These are phyloP conservation scores for Tenrec ecaudatus DNA, from an alignment of 2,113 vertebrate species.

Conservation along the genomic window DNA sequence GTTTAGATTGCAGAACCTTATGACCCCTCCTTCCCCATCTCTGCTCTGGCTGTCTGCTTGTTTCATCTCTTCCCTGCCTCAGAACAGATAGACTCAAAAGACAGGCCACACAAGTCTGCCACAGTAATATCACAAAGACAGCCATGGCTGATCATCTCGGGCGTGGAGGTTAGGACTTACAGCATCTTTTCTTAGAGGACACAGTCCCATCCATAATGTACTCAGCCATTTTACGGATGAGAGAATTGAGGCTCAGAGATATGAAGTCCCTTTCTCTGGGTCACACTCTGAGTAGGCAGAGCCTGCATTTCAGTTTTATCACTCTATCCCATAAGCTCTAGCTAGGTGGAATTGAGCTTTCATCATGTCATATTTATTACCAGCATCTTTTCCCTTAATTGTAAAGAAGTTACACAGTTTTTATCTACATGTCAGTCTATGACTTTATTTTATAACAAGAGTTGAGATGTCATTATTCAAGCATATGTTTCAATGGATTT, in stretches of 20 bases:
- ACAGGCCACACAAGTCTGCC: not conserved
- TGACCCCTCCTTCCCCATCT: not conserved
- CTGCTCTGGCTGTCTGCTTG: not conserved
- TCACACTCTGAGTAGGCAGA: not conserved
- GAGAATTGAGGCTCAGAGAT: not conserved
- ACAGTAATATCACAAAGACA: not conserved
- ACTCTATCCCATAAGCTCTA: constrained; percentile 61
- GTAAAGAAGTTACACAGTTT: not conserved
- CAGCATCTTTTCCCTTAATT: not conserved
- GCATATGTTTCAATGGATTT: not conserved
- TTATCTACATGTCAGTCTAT: not conserved
- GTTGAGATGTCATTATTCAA: not conserved
- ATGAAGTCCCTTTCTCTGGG: not conserved
- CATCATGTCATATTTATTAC: not conserved
- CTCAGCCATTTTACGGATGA: not conserved
- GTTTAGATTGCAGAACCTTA: not conserved
- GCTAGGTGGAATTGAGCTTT: constrained; percentile 52
- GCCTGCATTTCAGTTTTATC: constrained; percentile 73
- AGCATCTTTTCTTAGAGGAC: not conserved
- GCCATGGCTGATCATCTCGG: not conserved
- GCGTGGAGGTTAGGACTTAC: not conserved
- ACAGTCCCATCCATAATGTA: not conserved
- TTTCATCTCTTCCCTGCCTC: not conserved
- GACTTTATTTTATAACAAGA: not conserved
- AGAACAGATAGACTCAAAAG: not conserved